Conservation (phyloP, 2,113 vertebrate species). For the Hymenochirus boettgeri region DNA sequence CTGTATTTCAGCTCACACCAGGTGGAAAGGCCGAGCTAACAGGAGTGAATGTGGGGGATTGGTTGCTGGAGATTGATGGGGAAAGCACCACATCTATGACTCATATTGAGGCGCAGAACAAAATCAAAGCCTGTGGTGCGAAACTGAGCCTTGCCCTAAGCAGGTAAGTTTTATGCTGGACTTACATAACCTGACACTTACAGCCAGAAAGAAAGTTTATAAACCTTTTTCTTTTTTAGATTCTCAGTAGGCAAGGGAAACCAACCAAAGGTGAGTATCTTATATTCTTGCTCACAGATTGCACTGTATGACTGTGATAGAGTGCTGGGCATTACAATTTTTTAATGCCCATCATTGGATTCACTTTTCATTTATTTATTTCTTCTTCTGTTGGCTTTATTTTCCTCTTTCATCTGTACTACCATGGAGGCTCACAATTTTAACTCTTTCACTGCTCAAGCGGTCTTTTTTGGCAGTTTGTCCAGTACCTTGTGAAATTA, state of each 20-base stretch:
- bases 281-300: background rate
- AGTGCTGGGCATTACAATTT: conserved; percentile 5
- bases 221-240: conserved; percentile 52
- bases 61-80: conserved; percentile 84
- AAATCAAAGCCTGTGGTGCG: conserved; percentile 85
- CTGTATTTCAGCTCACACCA: conserved; percentile 75
- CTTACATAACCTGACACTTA: no score
- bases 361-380: no score
- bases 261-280: conserved; percentile 64
- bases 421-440: background rate
- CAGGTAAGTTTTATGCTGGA: conserved; percentile 64
- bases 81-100: conserved; percentile 83
- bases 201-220: no score
- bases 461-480: background rate
- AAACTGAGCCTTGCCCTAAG: conserved; percentile 80
- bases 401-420: background rate
- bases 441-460: no score
- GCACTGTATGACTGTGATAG: conserved; percentile 8
- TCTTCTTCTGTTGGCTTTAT: conserved; percentile 5
- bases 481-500: no score
- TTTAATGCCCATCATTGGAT: no score
- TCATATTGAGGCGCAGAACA: conserved; percentile 95
- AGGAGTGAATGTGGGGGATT: conserved; percentile 85
- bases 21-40: conserved; percentile 87
- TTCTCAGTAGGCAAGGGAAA: conserved; percentile 63